phyloP scores from a whole-genome alignment of 2,113 vertebrate genomes.

The Plecotus auritus region DNA sequence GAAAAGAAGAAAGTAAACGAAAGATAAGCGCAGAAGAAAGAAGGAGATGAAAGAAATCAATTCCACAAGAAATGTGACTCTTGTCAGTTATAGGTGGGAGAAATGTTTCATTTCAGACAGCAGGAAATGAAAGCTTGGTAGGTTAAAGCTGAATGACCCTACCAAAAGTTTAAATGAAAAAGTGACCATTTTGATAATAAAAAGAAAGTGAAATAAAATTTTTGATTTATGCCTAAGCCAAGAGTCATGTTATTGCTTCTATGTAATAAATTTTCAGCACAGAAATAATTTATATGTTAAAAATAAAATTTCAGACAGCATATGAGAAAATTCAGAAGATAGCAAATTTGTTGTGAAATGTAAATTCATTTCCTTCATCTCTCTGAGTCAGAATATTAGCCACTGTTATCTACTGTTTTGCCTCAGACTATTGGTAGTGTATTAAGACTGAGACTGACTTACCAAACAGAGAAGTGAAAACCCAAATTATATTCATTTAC shows the following conservation, averaged over 20 bases:
- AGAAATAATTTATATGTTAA: constrained; percentile 32
- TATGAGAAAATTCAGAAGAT: neutral
- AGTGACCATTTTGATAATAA: constrained; percentile 54
- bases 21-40: constrained; percentile 30
- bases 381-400: neutral
- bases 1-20: neutral
- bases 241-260: constrained; percentile 20
- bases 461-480: neutral
- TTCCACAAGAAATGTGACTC: constrained; percentile 53
- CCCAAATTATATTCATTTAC: neutral
- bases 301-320: neutral
- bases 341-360: neutral
- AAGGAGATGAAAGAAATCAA: constrained; percentile 64
- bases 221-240: constrained; percentile 34
- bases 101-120: constrained; percentile 67
- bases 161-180: constrained; percentile 45
- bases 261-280: neutral
- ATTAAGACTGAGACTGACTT: neutral
- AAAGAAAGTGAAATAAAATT: constrained; percentile 36
- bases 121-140: constrained; percentile 60
- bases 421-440: neutral
- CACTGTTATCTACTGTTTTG: neutral
- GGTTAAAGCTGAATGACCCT: constrained; percentile 51
- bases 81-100: constrained; percentile 62
- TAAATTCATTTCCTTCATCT: neutral